phyloP scores from a whole-genome alignment of 2,797 vertebrate species.

The Arctocebus calabarensis region DNA sequence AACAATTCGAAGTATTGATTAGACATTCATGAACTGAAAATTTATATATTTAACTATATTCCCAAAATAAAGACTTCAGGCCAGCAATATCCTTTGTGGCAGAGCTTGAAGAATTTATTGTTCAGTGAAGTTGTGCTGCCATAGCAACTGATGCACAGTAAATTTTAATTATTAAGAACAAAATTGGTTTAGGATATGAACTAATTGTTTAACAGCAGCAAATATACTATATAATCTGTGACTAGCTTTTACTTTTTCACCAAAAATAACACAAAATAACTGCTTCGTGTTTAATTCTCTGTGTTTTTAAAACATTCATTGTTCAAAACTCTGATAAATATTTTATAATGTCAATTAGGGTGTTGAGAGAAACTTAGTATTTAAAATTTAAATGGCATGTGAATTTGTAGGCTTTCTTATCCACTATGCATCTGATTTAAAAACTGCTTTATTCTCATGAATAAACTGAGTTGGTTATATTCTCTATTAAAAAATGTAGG shows the following conservation, averaged over 20 bases:
- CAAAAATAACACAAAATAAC: not conserved
- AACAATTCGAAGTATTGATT: conserved; percentile 59
- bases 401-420: conserved; percentile 48
- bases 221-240: not conserved
- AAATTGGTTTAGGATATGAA: conserved; percentile 83
- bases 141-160: conserved; percentile 83
- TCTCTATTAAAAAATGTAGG: not conserved
- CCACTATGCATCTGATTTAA: conserved; percentile 33
- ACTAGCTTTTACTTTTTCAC: conserved; percentile 48
- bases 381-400: conserved; percentile 43
- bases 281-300: conserved; percentile 34
- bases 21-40: conserved; percentile 53
- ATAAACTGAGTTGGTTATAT: conserved; percentile 9
- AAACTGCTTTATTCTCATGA: conserved; percentile 50
- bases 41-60: conserved; percentile 46
- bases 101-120: conserved; percentile 82
- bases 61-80: conserved; percentile 70
- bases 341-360: conserved; percentile 36
- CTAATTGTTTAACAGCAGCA: conserved; percentile 75
- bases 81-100: conserved; percentile 41
- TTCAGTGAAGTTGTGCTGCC: conserved; percentile 82
- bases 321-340: conserved; percentile 43
- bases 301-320: conserved; percentile 1
- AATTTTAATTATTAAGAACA: conserved; percentile 85
- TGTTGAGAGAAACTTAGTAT: conserved; percentile 45